phyloP scores from a whole-genome alignment of 2,888 invertebrate genomes.

The Pyrochroa serraticornis region DNA sequence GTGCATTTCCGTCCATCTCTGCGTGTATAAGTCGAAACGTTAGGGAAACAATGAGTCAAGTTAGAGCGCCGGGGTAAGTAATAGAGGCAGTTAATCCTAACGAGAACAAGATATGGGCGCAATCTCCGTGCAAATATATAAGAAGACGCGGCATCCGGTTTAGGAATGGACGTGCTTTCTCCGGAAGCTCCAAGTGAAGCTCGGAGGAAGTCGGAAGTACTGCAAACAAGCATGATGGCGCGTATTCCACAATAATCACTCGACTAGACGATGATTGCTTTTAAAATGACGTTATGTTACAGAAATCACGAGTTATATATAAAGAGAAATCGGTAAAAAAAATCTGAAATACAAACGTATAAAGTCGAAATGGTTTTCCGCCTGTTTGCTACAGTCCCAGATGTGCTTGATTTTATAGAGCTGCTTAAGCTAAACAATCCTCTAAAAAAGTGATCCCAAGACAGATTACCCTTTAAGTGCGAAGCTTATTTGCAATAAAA shows the following conservation, averaged over 20 bases:
- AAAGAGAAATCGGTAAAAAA: neutral
- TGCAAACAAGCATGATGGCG: slow-evolving; percentile 42
- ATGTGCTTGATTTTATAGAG: slow-evolving; percentile 37
- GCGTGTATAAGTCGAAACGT: slow-evolving; percentile 23
- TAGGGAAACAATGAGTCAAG: slow-evolving; percentile 30
- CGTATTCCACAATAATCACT: slow-evolving; percentile 41
- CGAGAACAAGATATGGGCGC: slow-evolving; percentile 46
- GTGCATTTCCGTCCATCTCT: slow-evolving; percentile 20
- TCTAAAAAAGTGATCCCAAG: slow-evolving; percentile 45
- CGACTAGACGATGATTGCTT: slow-evolving; percentile 28
- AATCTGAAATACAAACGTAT: neutral
- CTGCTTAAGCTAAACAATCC: slow-evolving; percentile 36
- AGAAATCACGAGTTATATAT: slow-evolving; percentile 5
- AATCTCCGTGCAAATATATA: slow-evolving; percentile 51
- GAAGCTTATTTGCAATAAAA: slow-evolving; percentile 54
- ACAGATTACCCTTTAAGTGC: slow-evolving; percentile 43
- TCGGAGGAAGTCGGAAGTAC: slow-evolving; percentile 52
- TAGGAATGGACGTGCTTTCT: slow-evolving; percentile 42
- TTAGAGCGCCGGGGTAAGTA: slow-evolving; percentile 32
- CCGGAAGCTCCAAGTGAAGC: slow-evolving; percentile 54
- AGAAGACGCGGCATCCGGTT: slow-evolving; percentile 44
- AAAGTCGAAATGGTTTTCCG: neutral
- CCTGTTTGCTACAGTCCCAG: slow-evolving; percentile 24
- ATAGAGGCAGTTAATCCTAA: slow-evolving; percentile 36
- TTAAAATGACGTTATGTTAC: slow-evolving; percentile 18